Conservation (phyloP, 2,797 vertebrate species). For the Chelmon rostratus region DNA sequence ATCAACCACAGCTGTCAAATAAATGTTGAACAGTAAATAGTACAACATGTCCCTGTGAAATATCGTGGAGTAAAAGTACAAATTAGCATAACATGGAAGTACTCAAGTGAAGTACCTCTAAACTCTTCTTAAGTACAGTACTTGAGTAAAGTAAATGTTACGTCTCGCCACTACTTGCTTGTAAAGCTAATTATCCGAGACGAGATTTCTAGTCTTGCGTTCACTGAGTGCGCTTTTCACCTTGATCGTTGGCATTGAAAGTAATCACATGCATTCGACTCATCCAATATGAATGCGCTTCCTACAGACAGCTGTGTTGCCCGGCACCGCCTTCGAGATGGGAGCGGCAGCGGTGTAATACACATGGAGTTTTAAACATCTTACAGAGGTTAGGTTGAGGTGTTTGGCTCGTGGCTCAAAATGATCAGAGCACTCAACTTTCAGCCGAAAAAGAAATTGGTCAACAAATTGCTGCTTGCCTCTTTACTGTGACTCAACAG, state of each 20-base stretch:
- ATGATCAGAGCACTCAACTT: not conserved
- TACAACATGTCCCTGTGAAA: not conserved
- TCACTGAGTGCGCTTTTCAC: not conserved
- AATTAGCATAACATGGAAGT: not conserved
- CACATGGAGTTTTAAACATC: not conserved
- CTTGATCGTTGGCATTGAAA: not conserved
- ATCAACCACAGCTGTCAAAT: too few species aligned
- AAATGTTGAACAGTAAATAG: not conserved
- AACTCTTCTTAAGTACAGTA: not conserved
- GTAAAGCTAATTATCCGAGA: not conserved
- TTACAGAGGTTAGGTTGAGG: not conserved
- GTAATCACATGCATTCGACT: not conserved
- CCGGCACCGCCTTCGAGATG: not conserved
- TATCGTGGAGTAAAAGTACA: too few species aligned
- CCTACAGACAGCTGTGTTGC: not conserved
- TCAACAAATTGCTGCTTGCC: conserved; percentile 6
- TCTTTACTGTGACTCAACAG: conserved; percentile 14
- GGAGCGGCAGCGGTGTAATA: not conserved
- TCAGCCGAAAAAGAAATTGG: not conserved
- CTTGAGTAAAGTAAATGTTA: conserved; percentile 1
- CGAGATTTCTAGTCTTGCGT: not conserved
- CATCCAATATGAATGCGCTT: not conserved
- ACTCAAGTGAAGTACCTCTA: not conserved
- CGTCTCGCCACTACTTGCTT: not conserved
- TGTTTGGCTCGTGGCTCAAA: not conserved